Evolutionary conservation across 1,140 invertebrate species (phyloP), one percentile per base, ranked within the genome.

Genomic region (Bombus waltoni): DNA sequence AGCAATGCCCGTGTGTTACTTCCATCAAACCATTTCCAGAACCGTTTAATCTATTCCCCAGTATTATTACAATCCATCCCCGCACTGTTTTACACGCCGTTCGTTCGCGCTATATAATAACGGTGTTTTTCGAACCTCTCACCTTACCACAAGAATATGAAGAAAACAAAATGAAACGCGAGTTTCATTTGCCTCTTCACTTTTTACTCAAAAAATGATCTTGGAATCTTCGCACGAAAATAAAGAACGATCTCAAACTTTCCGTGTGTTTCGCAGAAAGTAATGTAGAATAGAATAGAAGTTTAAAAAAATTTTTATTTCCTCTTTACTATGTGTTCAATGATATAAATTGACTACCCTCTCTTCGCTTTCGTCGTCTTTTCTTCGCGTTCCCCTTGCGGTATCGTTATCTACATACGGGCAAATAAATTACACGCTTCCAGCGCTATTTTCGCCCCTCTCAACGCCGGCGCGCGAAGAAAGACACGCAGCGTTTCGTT

Each of bases 361-460:
- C 66, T 47, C 66, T 47, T 62, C 28, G 32, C 72, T 44, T 84
- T n/a, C n/a, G 1, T 35, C 74, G 22, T n/a, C 2, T n/a, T 70
- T 83, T 35, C 11, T 4, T 62, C 4, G 11, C 10, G 28, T 13
- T 62, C 11, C n/a, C 62, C 2, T 70, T n/a, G 6, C 25, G 10
- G 8, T 76, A 75, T 83, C 74, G 47, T 71, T 75, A n/a, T 66
- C 47, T 25, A n/a, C 62, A 25, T n/a, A 1, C 59, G n/a, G n/a
- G 76, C 25, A 65, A 22, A 85, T 72, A 80, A 85, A 72, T 85
- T 80, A 80, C 42, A n/a, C 25, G 57, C 35, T 53, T 9, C 47
- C 68, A 65, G 35, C 25, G 28, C 40, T 70, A 62, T 80, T 85
- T 80, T 35, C 68, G n/a, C 68, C 78, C 68, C 73, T 84, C 80